A percentile compares a stretch with the other conserved stretches of the same genome.
phyloP scores from a whole-genome alignment of 2,113 vertebrate genomes.

The Nettapus auritus region DNA sequence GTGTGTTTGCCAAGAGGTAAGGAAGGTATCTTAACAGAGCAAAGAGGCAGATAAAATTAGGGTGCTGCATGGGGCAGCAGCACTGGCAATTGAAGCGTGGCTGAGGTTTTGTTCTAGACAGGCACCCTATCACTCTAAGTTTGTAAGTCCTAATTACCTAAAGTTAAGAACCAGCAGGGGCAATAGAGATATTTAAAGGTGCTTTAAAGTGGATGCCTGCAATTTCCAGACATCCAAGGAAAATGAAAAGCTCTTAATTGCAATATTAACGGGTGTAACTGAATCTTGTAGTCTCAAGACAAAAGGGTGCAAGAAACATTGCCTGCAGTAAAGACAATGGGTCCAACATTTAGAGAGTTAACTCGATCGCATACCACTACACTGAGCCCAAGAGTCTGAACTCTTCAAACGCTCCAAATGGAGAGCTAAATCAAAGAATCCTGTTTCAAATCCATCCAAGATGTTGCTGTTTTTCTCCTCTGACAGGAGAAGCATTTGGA shows the following conservation, averaged over 20 bases:
- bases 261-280: background rate
- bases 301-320: constrained; percentile 15
- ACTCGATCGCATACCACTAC: constrained; percentile 52
- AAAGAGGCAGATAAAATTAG: background rate
- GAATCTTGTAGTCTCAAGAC: constrained; percentile 19
- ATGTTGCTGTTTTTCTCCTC: constrained; percentile 82
- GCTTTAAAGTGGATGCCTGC: constrained; percentile 52
- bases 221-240: constrained; percentile 24
- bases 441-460: constrained; percentile 83
- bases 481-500: constrained; percentile 85
- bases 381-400: constrained; percentile 63
- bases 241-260: background rate
- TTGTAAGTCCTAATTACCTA: constrained; percentile 37
- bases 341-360: constrained; percentile 67
- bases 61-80: background rate
- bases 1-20: background rate
- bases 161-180: constrained; percentile 23
- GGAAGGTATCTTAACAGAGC: background rate
- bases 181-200: constrained; percentile 52
- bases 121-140: background rate
- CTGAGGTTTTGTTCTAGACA: constrained; percentile 41
- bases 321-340: constrained; percentile 27
- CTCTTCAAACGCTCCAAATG: constrained; percentile 78
- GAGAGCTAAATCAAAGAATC: constrained; percentile 83
- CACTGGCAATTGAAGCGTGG: background rate